Evolutionary conservation across 2,888 invertebrate genomes (phyloP).

Genomic region (Drymonia ruficornis): DNA sequence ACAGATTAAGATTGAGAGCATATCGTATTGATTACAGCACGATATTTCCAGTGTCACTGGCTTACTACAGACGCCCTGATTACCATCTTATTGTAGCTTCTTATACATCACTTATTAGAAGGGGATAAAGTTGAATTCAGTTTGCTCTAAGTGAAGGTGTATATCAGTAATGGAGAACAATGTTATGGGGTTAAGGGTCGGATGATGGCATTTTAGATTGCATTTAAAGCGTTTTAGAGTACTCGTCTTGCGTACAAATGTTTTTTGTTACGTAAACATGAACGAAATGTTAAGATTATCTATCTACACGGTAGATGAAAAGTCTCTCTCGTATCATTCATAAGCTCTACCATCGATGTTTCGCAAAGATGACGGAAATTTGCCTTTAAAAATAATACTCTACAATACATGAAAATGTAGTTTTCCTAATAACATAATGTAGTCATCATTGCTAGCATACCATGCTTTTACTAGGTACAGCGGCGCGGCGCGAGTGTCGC

Average conservation of each 20-base stretch:
- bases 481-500: background rate
- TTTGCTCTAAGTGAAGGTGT: background rate
- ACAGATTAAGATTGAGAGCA: slow-evolving; percentile 26
- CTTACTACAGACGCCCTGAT: background rate
- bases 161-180: slow-evolving; percentile 4
- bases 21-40: slow-evolving; percentile 22
- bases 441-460: background rate
- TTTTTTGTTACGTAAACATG: background rate
- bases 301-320: too few relatives aligned
- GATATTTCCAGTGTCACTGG: background rate
- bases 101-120: background rate
- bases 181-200: slow-evolving; percentile 46
- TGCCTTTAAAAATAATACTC: too few relatives aligned
- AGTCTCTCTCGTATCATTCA: too few relatives aligned
- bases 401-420: too few relatives aligned
- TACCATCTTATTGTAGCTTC: background rate
- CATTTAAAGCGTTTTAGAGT: slow-evolving; percentile 10
- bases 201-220: slow-evolving; percentile 33
- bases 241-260: background rate
- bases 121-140: background rate
- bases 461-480: slow-evolving; percentile 2
- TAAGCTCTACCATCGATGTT: too few relatives aligned
- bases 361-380: too few relatives aligned
- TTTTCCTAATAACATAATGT: too few relatives aligned
- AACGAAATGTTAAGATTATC: background rate